phyloP scores from a whole-genome alignment of 2,797 vertebrate species.

The Lepus oiostolus region DNA sequence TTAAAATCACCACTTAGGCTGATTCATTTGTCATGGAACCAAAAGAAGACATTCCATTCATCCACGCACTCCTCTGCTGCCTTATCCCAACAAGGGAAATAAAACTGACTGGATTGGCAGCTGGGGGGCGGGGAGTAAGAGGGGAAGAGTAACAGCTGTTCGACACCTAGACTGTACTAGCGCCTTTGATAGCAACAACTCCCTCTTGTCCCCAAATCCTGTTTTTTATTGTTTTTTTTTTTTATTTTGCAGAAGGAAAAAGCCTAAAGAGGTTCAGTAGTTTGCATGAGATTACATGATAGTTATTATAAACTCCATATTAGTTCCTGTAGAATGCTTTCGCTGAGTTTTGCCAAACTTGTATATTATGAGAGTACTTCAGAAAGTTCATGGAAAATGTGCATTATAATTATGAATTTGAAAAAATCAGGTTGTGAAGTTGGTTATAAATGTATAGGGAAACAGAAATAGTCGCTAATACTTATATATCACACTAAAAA shows the following conservation, averaged over 20 bases:
- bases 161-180: not conserved
- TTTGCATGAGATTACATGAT: not conserved
- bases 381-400: too few species aligned
- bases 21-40: not conserved
- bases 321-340: not conserved
- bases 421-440: not conserved
- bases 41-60: not conserved
- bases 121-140: not conserved
- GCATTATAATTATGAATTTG: not conserved
- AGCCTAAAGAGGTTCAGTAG: not conserved
- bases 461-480: not conserved
- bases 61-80: not conserved
- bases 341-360: not conserved
- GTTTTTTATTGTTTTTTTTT: not conserved
- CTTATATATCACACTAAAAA: not conserved
- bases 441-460: not conserved
- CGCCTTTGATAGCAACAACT: not conserved
- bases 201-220: not conserved
- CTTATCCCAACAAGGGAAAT: conserved; percentile 1
- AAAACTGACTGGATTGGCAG: not conserved
- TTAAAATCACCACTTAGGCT: not conserved
- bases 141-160: not conserved
- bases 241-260: conserved; percentile 14
- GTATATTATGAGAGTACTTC: too few species aligned
- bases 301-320: not conserved